Conservation (phyloP, 2,888 invertebrate species). For the Choreutis nemorana region DNA sequence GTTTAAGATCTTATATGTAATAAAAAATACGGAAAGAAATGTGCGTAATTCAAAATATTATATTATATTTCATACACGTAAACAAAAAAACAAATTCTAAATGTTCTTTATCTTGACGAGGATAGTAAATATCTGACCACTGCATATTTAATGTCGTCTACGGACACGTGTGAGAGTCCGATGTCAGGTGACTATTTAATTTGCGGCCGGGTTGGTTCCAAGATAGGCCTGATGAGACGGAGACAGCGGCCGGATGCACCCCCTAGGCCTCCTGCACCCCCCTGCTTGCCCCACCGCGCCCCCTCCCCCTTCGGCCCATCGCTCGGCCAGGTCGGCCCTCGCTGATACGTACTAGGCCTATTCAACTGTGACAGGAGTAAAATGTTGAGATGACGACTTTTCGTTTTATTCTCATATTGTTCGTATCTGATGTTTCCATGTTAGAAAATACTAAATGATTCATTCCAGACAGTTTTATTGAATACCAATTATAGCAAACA, state of each 20-base stretch:
- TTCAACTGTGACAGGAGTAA: conserved; percentile 35
- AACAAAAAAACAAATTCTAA: too few species aligned
- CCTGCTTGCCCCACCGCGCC: conserved; percentile 16
- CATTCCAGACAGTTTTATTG: too few species aligned
- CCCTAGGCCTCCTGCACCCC: conserved; percentile 21
- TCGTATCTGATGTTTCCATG: too few species aligned
- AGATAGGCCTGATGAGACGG: conserved; percentile 60
- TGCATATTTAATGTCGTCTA: not conserved
- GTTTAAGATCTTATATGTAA: too few species aligned
- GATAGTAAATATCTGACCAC: not conserved
- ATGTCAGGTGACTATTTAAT: conserved; percentile 41
- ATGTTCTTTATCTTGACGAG: too few species aligned
- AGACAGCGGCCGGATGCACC: conserved; percentile 54
- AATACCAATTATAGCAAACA: too few species aligned
- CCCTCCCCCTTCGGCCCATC: conserved; percentile 1
- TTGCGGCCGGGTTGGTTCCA: conserved; percentile 46
- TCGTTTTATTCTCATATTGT: conserved; percentile 11
- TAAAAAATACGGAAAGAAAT: too few species aligned
- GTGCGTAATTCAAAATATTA: too few species aligned
- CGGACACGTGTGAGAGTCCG: too few species aligned
- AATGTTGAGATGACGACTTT: conserved; percentile 20
- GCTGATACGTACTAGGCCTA: conserved; percentile 39
- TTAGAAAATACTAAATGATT: too few species aligned
- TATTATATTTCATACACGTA: too few species aligned
- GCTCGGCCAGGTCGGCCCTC: conserved; percentile 13